These are phyloP conservation scores for Calliopum simillimum DNA, from an alignment of 2,888 invertebrate species.

Conservation along the genomic window DNA sequence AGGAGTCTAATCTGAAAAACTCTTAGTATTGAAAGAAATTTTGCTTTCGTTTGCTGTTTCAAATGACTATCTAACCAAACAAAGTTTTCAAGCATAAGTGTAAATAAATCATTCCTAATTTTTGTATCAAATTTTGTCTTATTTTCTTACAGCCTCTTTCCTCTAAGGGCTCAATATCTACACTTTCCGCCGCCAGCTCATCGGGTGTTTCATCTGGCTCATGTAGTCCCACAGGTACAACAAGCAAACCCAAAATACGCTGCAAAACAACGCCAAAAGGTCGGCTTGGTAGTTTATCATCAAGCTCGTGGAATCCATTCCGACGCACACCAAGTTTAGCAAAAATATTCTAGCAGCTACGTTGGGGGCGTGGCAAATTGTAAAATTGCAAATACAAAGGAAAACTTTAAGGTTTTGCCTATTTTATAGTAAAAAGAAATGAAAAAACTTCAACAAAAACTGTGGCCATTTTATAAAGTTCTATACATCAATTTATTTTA, in stretches of 20 bases:
- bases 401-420: not conserved
- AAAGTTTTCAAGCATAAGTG: no score
- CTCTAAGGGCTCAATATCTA: slow-evolving; percentile 66
- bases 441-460: slow-evolving; percentile 26
- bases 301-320: slow-evolving; percentile 67
- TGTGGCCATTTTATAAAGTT: slow-evolving; percentile 49
- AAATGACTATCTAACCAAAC: no score
- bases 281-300: slow-evolving; percentile 65
- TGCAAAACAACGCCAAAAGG: slow-evolving; percentile 61
- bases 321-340: slow-evolving; percentile 66
- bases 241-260: slow-evolving; percentile 63
- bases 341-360: slow-evolving; percentile 61
- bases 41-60: no score
- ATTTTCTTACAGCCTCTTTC: slow-evolving; percentile 62
- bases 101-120: no score
- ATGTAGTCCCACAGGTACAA: slow-evolving; percentile 65
- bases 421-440: not conserved
- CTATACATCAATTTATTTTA: slow-evolving; percentile 6
- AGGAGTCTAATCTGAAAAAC: no score
- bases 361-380: slow-evolving; percentile 4
- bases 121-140: no score
- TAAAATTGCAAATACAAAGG: slow-evolving; percentile 7
- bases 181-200: slow-evolving; percentile 66
- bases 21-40: no score
- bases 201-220: slow-evolving; percentile 67